A percentile compares a stretch with the other conserved stretches of the same genome.
Evolutionary conservation across 2,888 invertebrate species (phyloP).

Genomic region (Cantharis nigra): DNA sequence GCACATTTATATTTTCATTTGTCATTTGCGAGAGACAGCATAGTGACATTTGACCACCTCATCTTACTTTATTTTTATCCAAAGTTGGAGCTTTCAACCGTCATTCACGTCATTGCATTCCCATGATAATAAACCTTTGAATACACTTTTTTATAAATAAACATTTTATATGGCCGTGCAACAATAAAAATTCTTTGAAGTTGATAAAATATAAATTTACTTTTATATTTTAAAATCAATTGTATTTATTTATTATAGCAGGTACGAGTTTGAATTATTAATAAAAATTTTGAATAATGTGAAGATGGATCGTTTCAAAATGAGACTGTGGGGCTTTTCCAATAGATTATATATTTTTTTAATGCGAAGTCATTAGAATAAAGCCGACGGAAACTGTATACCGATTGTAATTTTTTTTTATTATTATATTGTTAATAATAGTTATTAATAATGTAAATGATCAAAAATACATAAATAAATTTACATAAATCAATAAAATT

Average conservation of each 20-base stretch:
- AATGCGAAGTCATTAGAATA: neutral
- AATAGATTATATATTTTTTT: neutral
- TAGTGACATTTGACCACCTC: slow-evolving; percentile 55
- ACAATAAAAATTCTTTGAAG: slow-evolving; percentile 26
- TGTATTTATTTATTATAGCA: neutral
- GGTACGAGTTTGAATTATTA: neutral
- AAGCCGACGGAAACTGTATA: neutral
- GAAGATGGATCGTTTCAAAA: neutral
- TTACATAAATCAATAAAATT: neutral
- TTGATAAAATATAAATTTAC: neutral
- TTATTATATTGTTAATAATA: neutral
- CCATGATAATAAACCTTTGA: slow-evolving; percentile 38
- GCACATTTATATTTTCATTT: slow-evolving; percentile 54
- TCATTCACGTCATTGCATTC: slow-evolving; percentile 43
- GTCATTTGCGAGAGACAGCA: slow-evolving; percentile 51
- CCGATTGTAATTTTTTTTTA: neutral
- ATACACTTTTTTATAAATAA: slow-evolving; percentile 22
- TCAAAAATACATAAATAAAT: neutral
- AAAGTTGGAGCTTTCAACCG: slow-evolving; percentile 42
- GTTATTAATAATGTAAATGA: neutral
- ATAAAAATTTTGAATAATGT: neutral
- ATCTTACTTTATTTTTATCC: slow-evolving; percentile 41
- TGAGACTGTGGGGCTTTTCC: neutral
- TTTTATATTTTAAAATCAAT: neutral
- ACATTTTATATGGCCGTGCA: slow-evolving; percentile 20